Evolutionary conservation across 2,113 vertebrate genomes (phyloP).

Genomic region (Hypocryptadius cinnamomeus): DNA sequence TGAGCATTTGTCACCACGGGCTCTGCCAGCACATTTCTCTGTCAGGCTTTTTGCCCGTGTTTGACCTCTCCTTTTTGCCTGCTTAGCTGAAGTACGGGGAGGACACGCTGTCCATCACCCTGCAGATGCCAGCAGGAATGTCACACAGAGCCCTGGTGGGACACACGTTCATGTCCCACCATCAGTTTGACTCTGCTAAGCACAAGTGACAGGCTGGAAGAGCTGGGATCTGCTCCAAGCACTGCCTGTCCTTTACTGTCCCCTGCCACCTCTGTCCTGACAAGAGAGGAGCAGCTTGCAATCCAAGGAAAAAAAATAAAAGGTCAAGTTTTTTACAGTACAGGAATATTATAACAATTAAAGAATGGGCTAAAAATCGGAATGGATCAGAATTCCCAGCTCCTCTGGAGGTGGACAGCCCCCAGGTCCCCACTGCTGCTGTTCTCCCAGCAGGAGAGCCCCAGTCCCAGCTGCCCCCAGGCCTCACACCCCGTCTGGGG

Average conservation of each 20-base stretch:
- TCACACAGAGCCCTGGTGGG: neutral
- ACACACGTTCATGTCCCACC: neutral
- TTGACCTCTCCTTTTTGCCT: neutral
- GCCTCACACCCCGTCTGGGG: fast-evolving
- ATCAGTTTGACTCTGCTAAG: neutral
- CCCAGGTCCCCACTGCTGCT: neutral
- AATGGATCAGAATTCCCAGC: neutral
- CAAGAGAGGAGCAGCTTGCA: neutral
- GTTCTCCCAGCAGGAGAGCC: fast-evolving
- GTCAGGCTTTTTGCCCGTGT: neutral
- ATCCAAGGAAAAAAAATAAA: neutral
- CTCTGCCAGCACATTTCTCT: neutral
- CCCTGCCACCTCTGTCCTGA: neutral
- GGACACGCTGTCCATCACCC: neutral
- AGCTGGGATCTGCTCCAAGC: neutral
- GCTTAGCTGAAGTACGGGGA: neutral
- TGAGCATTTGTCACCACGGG: fast-evolving
- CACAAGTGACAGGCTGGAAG: neutral
- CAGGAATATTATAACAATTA: neutral
- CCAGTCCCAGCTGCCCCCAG: fast-evolving
- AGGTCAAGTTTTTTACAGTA: neutral
- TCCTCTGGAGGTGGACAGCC: neutral
- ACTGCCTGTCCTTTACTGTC: neutral
- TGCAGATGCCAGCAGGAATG: neutral
- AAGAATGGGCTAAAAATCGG: neutral